Evolutionary conservation across 2,113 vertebrate genomes (phyloP).

Genomic region (Progne subis): DNA sequence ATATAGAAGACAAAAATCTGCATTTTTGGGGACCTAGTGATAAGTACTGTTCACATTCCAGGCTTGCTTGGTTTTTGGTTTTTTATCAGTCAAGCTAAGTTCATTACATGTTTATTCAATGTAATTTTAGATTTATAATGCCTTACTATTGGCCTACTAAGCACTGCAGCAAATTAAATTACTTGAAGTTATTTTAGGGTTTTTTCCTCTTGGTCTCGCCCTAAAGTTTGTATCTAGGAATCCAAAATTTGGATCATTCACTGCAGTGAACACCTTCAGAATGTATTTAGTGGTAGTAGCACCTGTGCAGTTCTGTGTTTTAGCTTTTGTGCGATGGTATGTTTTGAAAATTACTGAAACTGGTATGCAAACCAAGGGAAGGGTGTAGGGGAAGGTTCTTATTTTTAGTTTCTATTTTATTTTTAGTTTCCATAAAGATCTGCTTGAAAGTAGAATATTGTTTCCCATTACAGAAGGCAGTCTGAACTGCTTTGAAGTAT

Average conservation of each 20-base stretch:
- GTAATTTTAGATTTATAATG: not conserved
- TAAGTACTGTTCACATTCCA: not conserved
- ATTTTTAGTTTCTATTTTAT: not conserved
- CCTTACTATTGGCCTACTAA: not conserved
- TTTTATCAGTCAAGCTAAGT: not conserved
- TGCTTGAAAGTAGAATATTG: not conserved
- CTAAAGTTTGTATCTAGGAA: not conserved
- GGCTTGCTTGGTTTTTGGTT: not conserved
- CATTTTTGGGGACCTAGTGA: not conserved
- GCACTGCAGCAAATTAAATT: not conserved
- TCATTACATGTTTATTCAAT: not conserved
- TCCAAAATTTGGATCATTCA: not conserved
- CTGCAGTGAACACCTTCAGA: not conserved
- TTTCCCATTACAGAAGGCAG: not conserved
- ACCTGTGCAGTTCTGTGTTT: not conserved
- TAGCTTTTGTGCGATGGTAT: not conserved
- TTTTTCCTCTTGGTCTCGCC: not conserved
- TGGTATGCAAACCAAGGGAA: not conserved
- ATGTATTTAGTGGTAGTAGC: not conserved
- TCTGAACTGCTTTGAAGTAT: not conserved
- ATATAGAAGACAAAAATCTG: not conserved
- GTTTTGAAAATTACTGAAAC: not conserved
- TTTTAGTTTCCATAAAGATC: not conserved
- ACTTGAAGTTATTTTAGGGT: not conserved
- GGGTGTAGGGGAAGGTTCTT: not conserved